Evolutionary conservation across 1,140 invertebrate genomes (phyloP), one percentile per base, ranked within the genome.

Genomic region (Formica exsecta): DNA sequence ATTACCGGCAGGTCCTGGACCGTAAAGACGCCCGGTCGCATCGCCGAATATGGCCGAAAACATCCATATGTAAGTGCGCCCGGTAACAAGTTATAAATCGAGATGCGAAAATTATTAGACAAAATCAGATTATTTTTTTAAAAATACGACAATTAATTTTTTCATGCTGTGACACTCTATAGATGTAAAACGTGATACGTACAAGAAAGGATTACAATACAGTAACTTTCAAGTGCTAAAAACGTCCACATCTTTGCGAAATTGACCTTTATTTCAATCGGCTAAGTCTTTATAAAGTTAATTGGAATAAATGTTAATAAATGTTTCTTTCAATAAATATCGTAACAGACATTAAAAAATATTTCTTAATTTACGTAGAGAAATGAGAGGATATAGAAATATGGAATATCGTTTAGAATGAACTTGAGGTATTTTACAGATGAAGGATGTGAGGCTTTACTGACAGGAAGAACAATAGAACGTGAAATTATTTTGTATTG

Each of bases 31-130:
- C 25, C 25, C 11, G 51, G 32, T 61, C 19, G 51, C 66, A 81
- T 61, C 79, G 66, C 54, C 66, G 66, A 81, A 81, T 81, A 73
- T 81, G 79, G 68, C 66, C 54, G 54, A 73, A 81, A 73, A 61
- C 66, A 61, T 36, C 38, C 16, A 32, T 51, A 62, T 0, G 7
- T 77, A 77, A 81, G 38, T 73, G 66, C 68, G 44, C 38, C 38
- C n/a, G 66, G 76, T 80, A 80, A 73, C 65, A 59, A 70, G 44
- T 8, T 38, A 19, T 2, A 51, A 51, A 4, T n/a, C n/a, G 32
- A 64, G 13, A 13, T 13, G 32, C 9, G 44, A 68, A 22, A 54
- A 29, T 79, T 80, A 38, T 54, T 48, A 25, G 32, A 57, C n/a
- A 4, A 54, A 36, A n/a, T 5, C 8, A 38, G 62, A n/a, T 66